These are phyloP conservation scores for Sinocyclocheilus maitianheensis DNA, from an alignment of 2,113 vertebrate genomes.

Conservation along the genomic window DNA sequence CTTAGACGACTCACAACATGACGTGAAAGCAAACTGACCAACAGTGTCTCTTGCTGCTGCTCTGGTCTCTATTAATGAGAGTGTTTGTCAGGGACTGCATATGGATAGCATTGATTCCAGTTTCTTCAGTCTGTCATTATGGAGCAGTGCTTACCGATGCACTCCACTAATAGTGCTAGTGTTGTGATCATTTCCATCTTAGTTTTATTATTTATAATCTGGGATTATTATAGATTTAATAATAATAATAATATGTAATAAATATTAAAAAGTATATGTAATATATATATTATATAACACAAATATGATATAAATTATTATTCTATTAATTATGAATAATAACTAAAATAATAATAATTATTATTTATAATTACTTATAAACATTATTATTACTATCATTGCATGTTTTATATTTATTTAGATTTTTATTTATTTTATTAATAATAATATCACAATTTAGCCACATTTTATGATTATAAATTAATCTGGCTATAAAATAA, in stretches of 20 bases:
- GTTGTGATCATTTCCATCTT: background rate
- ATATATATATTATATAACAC: too few relatives aligned
- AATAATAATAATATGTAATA: background rate
- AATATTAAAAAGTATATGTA: background rate
- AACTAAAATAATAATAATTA: too few relatives aligned
- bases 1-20: background rate
- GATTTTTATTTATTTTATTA: too few relatives aligned
- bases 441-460: too few relatives aligned
- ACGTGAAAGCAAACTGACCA: background rate
- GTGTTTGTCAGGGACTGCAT: conserved; percentile 7
- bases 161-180: background rate
- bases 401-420: too few relatives aligned
- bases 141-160: background rate
- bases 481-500: too few relatives aligned
- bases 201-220: background rate
- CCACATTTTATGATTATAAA: too few relatives aligned
- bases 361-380: too few relatives aligned
- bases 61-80: background rate
- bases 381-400: too few relatives aligned
- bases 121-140: background rate
- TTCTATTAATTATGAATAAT: too few relatives aligned
- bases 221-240: background rate
- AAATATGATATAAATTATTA: too few relatives aligned
- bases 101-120: background rate
- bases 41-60: background rate